Evolutionary conservation across 92 coral and sea anemone species (phyloP).

Genomic region (Bergia puertoricense): DNA sequence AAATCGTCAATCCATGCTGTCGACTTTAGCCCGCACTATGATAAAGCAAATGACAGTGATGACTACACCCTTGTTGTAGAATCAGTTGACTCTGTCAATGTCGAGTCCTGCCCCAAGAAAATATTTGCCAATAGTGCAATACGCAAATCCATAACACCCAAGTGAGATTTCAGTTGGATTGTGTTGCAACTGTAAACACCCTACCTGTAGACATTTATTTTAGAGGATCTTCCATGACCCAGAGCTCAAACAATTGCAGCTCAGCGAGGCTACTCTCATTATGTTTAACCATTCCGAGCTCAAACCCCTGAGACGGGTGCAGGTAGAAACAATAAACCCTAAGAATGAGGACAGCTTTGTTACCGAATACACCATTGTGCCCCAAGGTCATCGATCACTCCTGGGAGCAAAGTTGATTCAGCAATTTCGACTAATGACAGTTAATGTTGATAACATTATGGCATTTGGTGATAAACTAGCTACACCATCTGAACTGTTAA

Average conservation of each 20-base stretch:
- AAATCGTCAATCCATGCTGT: not conserved
- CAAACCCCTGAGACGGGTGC: slow-evolving; percentile 50
- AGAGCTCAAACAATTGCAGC: not conserved
- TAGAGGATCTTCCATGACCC: slow-evolving; percentile 28
- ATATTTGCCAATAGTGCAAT: slow-evolving; percentile 28
- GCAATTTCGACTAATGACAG: slow-evolving; percentile 55
- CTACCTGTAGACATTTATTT: slow-evolving; percentile 17
- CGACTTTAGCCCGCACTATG: not conserved
- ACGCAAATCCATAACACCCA: slow-evolving; percentile 26
- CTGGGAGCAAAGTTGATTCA: slow-evolving; percentile 48
- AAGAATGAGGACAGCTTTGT: slow-evolving; percentile 29
- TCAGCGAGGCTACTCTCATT: slow-evolving; percentile 8
- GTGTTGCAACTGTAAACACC: slow-evolving; percentile 46
- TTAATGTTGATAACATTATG: slow-evolving; percentile 48
- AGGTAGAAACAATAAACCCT: slow-evolving; percentile 50
- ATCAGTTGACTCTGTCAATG: slow-evolving; percentile 43
- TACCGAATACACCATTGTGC: slow-evolving; percentile 24
- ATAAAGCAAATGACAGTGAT: slow-evolving; percentile 39
- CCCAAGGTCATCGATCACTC: slow-evolving; percentile 41
- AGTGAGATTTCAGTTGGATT: slow-evolving; percentile 45
- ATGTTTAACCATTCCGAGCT: slow-evolving; percentile 51
- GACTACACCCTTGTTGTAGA: slow-evolving; percentile 35
- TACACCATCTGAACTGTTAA: slow-evolving; percentile 25
- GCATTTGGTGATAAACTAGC: not conserved
- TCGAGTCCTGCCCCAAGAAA: slow-evolving; percentile 34